Evolutionary conservation across 2,888 invertebrate species (phyloP).

Genomic region (Omphaloscelis lunosa): DNA sequence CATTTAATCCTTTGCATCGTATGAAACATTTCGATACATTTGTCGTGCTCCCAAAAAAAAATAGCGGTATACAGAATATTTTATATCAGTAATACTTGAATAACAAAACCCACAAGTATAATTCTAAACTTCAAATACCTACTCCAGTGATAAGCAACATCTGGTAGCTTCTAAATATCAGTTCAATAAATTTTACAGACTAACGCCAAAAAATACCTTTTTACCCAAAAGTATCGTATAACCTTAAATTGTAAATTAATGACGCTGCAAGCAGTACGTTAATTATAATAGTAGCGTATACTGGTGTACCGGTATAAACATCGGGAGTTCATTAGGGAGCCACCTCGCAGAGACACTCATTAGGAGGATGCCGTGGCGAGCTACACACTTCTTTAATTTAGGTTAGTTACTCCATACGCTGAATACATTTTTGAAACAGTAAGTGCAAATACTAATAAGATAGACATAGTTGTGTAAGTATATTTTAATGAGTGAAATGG

Average conservation of each 20-base stretch:
- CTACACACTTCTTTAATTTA: slow-evolving; percentile 64
- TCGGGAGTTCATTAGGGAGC: slow-evolving; percentile 67
- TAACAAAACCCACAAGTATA: not conserved
- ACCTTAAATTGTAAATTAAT: slow-evolving; percentile 25
- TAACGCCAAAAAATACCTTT: not conserved
- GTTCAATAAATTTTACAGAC: not conserved
- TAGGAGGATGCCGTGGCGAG: slow-evolving; percentile 54
- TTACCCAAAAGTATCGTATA: not conserved
- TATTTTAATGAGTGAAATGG: slow-evolving; percentile 35
- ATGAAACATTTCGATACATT: not conserved
- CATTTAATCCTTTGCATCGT: not conserved
- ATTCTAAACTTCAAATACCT: not conserved
- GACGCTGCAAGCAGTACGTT: slow-evolving; percentile 36
- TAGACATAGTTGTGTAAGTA: not conserved
- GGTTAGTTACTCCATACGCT: slow-evolving; percentile 55
- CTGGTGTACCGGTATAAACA: slow-evolving; percentile 41
- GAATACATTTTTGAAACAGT: slow-evolving; percentile 44
- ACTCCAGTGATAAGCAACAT: not conserved
- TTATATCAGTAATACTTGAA: not conserved
- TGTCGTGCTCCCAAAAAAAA: not conserved
- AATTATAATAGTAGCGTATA: slow-evolving; percentile 42
- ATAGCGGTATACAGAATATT: not conserved
- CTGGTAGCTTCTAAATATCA: not conserved
- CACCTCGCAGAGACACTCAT: slow-evolving; percentile 64
- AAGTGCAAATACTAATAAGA: slow-evolving; percentile 38